phyloP scores from a whole-genome alignment of 1,140 invertebrate genomes.

The Prorops nasuta region DNA sequence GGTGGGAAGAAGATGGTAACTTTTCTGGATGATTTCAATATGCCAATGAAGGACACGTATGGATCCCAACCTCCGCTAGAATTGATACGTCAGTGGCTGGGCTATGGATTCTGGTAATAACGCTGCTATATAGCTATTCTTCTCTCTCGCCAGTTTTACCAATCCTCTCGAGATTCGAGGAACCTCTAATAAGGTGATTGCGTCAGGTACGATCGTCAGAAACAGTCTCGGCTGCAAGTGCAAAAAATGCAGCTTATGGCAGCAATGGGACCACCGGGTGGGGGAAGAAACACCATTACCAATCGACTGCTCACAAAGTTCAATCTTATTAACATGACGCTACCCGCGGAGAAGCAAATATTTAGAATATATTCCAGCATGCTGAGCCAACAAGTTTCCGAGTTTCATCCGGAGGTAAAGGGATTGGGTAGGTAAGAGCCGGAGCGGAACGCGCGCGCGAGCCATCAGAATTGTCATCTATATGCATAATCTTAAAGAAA shows the following conservation, averaged over 20 bases:
- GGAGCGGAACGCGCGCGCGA: no score
- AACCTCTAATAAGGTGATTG: no score
- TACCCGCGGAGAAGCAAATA: slow-evolving; percentile 76
- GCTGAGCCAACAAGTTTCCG: slow-evolving; percentile 73
- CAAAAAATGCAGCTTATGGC: slow-evolving; percentile 75
- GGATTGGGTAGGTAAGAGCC: slow-evolving; percentile 61
- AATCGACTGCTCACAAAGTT: slow-evolving; percentile 75
- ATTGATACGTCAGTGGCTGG: slow-evolving; percentile 79
- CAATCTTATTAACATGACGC: slow-evolving; percentile 79
- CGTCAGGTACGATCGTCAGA: slow-evolving; percentile 67
- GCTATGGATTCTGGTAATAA: slow-evolving; percentile 77
- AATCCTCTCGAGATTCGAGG: no score
- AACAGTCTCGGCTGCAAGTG: slow-evolving; percentile 70
- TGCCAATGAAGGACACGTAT: slow-evolving; percentile 83
- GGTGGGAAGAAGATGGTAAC: slow-evolving; percentile 76
- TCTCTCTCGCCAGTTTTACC: neutral
- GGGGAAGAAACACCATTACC: slow-evolving; percentile 74
- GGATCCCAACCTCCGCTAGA: slow-evolving; percentile 85
- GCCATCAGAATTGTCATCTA: slow-evolving; percentile 15
- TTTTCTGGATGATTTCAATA: slow-evolving; percentile 88
- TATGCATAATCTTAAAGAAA: slow-evolving; percentile 2
- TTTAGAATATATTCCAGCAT: slow-evolving; percentile 79
- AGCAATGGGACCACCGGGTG: slow-evolving; percentile 80
- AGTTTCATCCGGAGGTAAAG: slow-evolving; percentile 78
- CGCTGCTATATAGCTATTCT: neutral